Base-by-base conservation (phyloP, 2,797 vertebrate genomes). In the Danio tinwini region DNA sequence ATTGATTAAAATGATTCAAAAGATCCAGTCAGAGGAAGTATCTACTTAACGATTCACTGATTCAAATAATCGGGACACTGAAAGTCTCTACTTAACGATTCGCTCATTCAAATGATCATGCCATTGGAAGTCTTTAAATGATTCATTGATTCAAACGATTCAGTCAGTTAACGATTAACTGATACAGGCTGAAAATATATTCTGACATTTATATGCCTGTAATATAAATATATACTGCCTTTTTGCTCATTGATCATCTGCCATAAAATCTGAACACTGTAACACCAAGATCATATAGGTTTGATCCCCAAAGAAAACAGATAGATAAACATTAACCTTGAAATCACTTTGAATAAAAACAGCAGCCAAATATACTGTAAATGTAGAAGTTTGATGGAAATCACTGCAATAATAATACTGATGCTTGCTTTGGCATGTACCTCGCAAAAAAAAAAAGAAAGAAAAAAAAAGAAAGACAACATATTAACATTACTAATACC, bases 251-350 rank as follows among this genome's bases (percentile, higher is more conserved):
- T 69, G 6, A 52, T 52, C 16, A 39, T 52, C 6, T 7, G 49
- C 6, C 29, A 69, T 67, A 69, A 62, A 39, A 69, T 69, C 21
- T 69, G 47, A 52, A 12, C 29, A n/a, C 2, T 13, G 29, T 40
- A 40, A 17, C 29, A 40, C 67, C 29, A 17, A 53, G 67, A 39
- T 52, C 49, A 70, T n/a, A 39, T n/a, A 39, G 10, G 67, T 53
- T 40, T 0, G 16, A 17, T 40, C 67, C 47, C 10, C 21, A 53
- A 39, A 4, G 49, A 69, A 39, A 69, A 39, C 10, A 53, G 29
- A 69, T 29, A 6, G 49, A 69, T 69, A 53, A 53, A 53, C 5
- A 9, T 39, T n/a, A 70, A 53, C 49, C 67, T 70, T 70, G 10
- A 17, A 7, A 29, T 11, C 21, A 39, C 9, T 68, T 16, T 50